Evolutionary conservation across 2,888 invertebrate genomes (phyloP).

Genomic region (Acanthoscelides obtectus): DNA sequence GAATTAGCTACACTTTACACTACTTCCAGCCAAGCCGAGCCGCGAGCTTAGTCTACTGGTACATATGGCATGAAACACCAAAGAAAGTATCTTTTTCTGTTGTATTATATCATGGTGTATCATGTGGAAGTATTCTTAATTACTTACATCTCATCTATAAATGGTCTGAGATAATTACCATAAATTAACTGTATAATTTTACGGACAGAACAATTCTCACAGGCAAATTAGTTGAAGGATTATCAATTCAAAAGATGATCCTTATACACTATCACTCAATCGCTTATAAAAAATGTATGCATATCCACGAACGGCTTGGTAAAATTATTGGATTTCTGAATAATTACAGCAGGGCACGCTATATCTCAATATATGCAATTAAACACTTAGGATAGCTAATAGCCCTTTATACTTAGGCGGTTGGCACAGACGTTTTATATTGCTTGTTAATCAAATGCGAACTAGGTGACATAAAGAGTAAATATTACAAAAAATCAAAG

Average conservation of each 20-base stretch:
- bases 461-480: too few species aligned
- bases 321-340: not conserved
- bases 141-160: not conserved
- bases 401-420: not conserved
- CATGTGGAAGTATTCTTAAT: not conserved
- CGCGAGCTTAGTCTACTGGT: too few species aligned
- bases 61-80: too few species aligned
- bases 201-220: not conserved
- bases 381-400: not conserved
- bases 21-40: too few species aligned
- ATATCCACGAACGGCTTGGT: not conserved
- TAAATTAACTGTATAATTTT: not conserved
- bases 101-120: too few species aligned
- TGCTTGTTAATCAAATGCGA: not conserved
- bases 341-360: not conserved
- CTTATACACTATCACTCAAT: not conserved
- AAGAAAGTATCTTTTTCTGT: too few species aligned
- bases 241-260: not conserved
- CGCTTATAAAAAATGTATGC: not conserved
- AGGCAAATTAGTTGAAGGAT: not conserved
- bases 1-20: too few species aligned
- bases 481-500: too few species aligned
- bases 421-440: not conserved
- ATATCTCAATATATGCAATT: not conserved
- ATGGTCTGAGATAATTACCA: not conserved